Conservation (phyloP, 2,797 vertebrate species). For the Eospalax fontanierii region DNA sequence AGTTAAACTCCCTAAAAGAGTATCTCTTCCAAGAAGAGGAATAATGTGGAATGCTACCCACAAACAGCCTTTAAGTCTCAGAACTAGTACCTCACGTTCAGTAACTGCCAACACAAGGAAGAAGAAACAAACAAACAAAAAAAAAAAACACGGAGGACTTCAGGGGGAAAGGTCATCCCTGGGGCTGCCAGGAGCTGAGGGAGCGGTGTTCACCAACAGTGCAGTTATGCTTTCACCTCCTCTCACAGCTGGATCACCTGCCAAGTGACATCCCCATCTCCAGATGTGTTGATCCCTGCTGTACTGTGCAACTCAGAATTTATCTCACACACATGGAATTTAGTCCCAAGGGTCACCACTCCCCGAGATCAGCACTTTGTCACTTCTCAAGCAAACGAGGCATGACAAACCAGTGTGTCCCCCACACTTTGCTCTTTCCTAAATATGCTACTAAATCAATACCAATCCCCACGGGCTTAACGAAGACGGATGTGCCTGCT, state of each 20-base stretch:
- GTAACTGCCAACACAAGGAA: conserved; percentile 54
- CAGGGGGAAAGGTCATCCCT: conserved; percentile 45
- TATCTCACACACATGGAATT: conserved; percentile 65
- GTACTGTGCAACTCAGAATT: conserved; percentile 16
- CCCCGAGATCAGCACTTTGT: conserved; percentile 80
- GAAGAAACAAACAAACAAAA: no score
- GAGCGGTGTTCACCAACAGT: conserved; percentile 56
- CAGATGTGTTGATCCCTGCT: conserved; percentile 77
- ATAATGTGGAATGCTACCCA: not conserved
- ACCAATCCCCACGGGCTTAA: conserved; percentile 63
- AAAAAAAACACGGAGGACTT: conserved; percentile 48
- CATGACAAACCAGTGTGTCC: conserved; percentile 53
- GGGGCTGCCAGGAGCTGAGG: conserved; percentile 77
- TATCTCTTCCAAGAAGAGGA: not conserved
- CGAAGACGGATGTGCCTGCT: not conserved
- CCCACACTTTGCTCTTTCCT: conserved; percentile 54
- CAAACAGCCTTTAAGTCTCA: not conserved
- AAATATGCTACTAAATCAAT: conserved; percentile 75
- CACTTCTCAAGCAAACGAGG: conserved; percentile 82
- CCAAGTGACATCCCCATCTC: not conserved
- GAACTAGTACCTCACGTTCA: not conserved
- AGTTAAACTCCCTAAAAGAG: not conserved
- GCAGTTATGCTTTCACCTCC: conserved; percentile 50
- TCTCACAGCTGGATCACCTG: conserved; percentile 78
- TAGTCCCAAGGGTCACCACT: conserved; percentile 70